Percentiles rank a stretch among this genome's conserved stretches.
Conservation (phyloP, 2,113 vertebrate genomes). For the Monopterus albus region DNA sequence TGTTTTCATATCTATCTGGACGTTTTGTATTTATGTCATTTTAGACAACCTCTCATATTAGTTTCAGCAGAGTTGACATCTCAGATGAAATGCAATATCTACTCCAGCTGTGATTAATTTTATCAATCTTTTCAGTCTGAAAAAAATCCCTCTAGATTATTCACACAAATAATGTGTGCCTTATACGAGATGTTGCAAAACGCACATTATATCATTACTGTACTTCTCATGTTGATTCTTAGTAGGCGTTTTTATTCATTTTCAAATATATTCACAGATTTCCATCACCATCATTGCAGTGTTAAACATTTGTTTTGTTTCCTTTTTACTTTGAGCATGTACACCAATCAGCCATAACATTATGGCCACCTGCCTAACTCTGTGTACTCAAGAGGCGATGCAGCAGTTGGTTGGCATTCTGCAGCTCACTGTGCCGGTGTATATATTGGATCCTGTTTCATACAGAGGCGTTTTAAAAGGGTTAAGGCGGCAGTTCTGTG, state of each 20-base stretch:
- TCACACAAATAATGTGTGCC: too few species aligned
- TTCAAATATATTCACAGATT: background rate
- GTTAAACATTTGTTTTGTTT: conserved; percentile 2
- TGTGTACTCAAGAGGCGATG: too few species aligned
- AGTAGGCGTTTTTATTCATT: background rate
- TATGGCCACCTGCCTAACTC: too few species aligned
- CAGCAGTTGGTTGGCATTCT: too few species aligned
- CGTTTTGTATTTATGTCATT: conserved; percentile 37
- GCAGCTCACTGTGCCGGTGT: too few species aligned
- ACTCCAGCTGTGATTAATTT: conserved; percentile 32
- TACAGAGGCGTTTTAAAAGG: background rate
- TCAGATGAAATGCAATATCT: conserved; percentile 44
- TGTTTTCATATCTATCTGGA: conserved; percentile 44
- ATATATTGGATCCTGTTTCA: conserved; percentile 18
- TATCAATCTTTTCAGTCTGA: background rate
- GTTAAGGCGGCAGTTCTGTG: conserved; percentile 11
- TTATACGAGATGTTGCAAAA: background rate
- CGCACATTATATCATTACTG: background rate
- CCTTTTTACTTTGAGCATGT: background rate
- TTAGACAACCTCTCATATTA: conserved; percentile 31
- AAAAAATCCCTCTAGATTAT: background rate
- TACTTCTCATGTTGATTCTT: background rate
- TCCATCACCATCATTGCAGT: background rate
- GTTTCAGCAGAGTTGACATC: conserved; percentile 32
- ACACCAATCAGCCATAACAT: too few species aligned